phyloP scores from a whole-genome alignment of 64 coral and sea anemone species.

The Trachythela sp. region DNA sequence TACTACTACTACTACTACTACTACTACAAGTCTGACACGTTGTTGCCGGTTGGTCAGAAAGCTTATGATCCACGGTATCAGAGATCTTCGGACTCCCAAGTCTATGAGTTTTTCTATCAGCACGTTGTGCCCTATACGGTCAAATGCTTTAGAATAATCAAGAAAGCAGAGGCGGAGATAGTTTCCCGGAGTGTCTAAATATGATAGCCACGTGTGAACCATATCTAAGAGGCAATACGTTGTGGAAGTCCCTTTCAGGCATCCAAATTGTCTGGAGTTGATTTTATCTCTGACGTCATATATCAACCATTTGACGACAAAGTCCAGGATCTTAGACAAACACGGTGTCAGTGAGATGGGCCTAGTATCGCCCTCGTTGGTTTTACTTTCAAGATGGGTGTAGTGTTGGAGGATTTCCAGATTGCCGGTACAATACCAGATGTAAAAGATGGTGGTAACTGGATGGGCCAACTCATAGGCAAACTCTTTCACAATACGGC shows the following conservation, averaged over 20 bases:
- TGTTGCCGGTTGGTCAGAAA: neutral
- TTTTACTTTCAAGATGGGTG: constrained; percentile 9
- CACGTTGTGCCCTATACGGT: neutral
- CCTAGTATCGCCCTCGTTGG: constrained; percentile 18
- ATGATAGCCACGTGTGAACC: constrained; percentile 26
- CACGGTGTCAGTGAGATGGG: constrained; percentile 8
- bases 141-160: constrained; percentile 43
- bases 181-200: constrained; percentile 21
- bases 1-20: no score
- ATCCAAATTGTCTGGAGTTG: constrained; percentile 19
- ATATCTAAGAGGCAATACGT: constrained; percentile 40
- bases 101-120: constrained; percentile 12
- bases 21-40: neutral
- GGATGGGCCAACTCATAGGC: neutral
- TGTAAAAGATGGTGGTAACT: constrained; percentile 26
- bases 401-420: neutral
- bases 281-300: constrained; percentile 19
- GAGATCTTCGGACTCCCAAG: neutral
- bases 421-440: constrained; percentile 11
- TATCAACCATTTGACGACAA: constrained; percentile 38
- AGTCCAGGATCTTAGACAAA: constrained; percentile 23
- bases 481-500: no score
- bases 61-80: constrained; percentile 5
- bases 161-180: constrained; percentile 39
- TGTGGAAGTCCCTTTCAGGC: constrained; percentile 42